Conservation (phyloP, 37 sponge, comb jelly and placozoan genomes). For the Cliona cf. orientalis region DNA sequence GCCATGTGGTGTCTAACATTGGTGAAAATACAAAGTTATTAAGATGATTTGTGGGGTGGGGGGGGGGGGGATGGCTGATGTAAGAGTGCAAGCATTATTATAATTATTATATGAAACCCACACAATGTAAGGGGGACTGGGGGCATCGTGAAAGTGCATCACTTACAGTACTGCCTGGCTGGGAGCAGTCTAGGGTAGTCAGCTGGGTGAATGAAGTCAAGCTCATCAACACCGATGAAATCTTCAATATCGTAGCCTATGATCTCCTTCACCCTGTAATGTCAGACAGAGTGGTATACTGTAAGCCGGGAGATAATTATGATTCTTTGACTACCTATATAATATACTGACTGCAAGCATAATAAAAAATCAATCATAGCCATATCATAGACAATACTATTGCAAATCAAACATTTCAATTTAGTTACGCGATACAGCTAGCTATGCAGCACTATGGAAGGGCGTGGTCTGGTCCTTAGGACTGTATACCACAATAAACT, state of each 20-base stretch:
- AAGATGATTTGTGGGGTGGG: too few relatives aligned
- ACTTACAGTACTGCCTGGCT: conserved; percentile 42
- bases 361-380: too few relatives aligned
- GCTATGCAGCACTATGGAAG: too few relatives aligned
- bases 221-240: conserved; percentile 40
- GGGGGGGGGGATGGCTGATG: too few relatives aligned
- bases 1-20: too few relatives aligned
- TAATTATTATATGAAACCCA: background rate
- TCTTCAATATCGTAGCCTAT: conserved; percentile 57
- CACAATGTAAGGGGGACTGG: background rate
- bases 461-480: background rate
- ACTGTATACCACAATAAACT: background rate
- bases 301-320: background rate
- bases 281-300: background rate
- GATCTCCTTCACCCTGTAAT: conserved; percentile 36
- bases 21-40: too few relatives aligned
- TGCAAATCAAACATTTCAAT: too few relatives aligned
- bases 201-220: conserved; percentile 72
- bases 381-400: too few relatives aligned
- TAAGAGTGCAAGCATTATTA: background rate
- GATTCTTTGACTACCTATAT: too few relatives aligned
- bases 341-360: too few relatives aligned
- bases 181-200: conserved; percentile 42
- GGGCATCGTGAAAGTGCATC: background rate
- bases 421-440: too few relatives aligned